A percentile compares a stretch with the other conserved stretches of the same genome.
Conservation (phyloP, 2,888 invertebrate species). For the Cerceris rybyensis region DNA sequence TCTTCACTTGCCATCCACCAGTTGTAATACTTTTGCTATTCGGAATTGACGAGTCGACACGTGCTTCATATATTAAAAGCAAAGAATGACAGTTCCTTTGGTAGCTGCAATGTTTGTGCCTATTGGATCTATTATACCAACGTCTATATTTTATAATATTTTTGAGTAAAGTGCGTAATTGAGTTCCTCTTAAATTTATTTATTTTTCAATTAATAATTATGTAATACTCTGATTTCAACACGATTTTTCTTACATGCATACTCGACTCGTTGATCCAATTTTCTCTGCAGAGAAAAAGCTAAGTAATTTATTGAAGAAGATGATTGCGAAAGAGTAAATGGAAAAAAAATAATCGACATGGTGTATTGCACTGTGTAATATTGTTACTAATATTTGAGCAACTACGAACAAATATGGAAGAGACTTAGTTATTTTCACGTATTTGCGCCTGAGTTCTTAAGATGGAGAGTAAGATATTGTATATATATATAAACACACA, state of each 20-base stretch:
- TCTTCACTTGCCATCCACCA: slow-evolving; percentile 44
- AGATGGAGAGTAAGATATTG: slow-evolving; percentile 64
- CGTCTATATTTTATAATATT: slow-evolving; percentile 21
- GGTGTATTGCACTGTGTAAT: slow-evolving; percentile 39
- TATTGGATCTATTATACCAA: slow-evolving; percentile 4
- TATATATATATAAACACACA: slow-evolving; percentile 44
- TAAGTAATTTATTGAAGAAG: slow-evolving; percentile 7
- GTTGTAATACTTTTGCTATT: slow-evolving; percentile 49
- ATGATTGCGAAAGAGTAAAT: slow-evolving; percentile 13
- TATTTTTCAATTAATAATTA: not conserved
- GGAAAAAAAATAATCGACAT: slow-evolving; percentile 10
- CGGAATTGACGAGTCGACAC: slow-evolving; percentile 45
- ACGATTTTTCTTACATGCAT: not conserved
- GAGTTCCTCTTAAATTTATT: slow-evolving; percentile 30
- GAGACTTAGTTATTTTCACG: slow-evolving; percentile 56
- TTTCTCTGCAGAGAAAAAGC: slow-evolving; percentile 12
- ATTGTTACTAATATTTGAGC: slow-evolving; percentile 35
- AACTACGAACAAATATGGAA: slow-evolving; percentile 45
- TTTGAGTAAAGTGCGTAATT: slow-evolving; percentile 1
- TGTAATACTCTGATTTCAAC: not conserved
- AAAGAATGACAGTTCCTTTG: slow-evolving; percentile 48
- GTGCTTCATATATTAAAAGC: slow-evolving; percentile 11
- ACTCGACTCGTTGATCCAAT: slow-evolving; percentile 43
- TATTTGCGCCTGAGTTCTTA: slow-evolving; percentile 55
- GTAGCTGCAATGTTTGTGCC: slow-evolving; percentile 21